phyloP scores from a whole-genome alignment of 1,140 invertebrate genomes.

The Neelides sp. region DNA sequence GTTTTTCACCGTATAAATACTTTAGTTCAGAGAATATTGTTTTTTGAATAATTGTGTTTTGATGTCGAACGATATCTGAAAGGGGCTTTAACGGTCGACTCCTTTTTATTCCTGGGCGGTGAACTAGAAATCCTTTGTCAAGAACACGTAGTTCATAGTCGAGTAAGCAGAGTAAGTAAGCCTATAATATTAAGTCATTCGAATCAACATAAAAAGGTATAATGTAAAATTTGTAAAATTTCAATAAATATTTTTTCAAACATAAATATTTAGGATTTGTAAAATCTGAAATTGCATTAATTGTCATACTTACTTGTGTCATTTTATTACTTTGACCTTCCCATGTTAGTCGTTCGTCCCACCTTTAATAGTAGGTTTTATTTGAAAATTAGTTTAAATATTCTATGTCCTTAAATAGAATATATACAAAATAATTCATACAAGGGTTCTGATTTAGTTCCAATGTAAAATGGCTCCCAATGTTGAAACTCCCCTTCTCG shows the following conservation, averaged over 20 bases:
- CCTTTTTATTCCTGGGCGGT: constrained; percentile 27
- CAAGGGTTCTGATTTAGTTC: constrained; percentile 39
- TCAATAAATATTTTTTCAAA: no score
- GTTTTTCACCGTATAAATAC: constrained; percentile 7
- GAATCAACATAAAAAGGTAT: no score
- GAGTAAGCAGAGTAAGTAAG: constrained; percentile 27
- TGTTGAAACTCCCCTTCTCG: constrained; percentile 25
- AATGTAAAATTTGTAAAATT: no score
- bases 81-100: background rate
- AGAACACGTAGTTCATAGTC: constrained; percentile 33
- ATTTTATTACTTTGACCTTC: constrained; percentile 42
- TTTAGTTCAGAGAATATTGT: constrained; percentile 15
- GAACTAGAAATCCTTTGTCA: constrained; percentile 33
- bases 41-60: constrained; percentile 3
- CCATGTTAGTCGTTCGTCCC: constrained; percentile 39
- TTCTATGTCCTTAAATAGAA: background rate
- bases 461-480: constrained; percentile 38
- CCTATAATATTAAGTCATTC: no score
- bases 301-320: constrained; percentile 41
- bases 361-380: constrained; percentile 14
- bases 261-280: no score
- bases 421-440: constrained; percentile 29
- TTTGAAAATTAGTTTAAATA: background rate
- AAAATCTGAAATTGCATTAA: no score
- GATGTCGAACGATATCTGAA: background rate